Base-by-base conservation (phyloP, 2,797 vertebrate species). In the Meda fulgida region DNA sequence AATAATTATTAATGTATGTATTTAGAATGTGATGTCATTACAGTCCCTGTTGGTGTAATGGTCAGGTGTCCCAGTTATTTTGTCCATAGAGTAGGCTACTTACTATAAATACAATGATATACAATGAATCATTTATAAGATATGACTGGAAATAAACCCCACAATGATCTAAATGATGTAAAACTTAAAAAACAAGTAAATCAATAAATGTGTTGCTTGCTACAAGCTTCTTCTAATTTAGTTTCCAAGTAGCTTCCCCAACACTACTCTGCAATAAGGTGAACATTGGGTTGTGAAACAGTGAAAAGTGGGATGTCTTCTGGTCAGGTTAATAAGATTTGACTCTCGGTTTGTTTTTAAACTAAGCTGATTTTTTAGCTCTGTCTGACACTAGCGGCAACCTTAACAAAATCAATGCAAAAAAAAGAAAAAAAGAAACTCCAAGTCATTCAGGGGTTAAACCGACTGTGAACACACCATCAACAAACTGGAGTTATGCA, bases 311-410 rank as follows among this genome's bases (percentile, higher is more conserved):
- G 19, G 19, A 23, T 16, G 63, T 67, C 58, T 51, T 31, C 4
- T 9, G 36, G 43, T 78, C 36, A 43, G 23, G 11, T 53, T 69
- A 36, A 80, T 80, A 23, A 69, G 65, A 31, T 69, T 29, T 18
- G 63, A 67, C 31, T 69, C 60, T 80, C 19, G 7, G 78, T 79
- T 51, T 51, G 60, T 51, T 80, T 36, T 67, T 51, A 14, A 79
- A 79, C 34, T 11, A 29, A 36, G 7, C 31, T 26, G 18, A 65
- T 46, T 65, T 46, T 31, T 36, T 43, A 7, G 46, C 31, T 70
- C 46, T 69, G 46, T 51, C 78, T 34, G 63, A 80, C 78, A 67
- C 43, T 21, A 26, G 13, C 2, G 31, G 29, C 63, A 53, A 55
- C 65, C 23, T 36, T 38, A 38, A 70, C 43, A 53, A 55, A 80